Conservation (phyloP, 2,113 vertebrate species). For the Menura novaehollandiae region DNA sequence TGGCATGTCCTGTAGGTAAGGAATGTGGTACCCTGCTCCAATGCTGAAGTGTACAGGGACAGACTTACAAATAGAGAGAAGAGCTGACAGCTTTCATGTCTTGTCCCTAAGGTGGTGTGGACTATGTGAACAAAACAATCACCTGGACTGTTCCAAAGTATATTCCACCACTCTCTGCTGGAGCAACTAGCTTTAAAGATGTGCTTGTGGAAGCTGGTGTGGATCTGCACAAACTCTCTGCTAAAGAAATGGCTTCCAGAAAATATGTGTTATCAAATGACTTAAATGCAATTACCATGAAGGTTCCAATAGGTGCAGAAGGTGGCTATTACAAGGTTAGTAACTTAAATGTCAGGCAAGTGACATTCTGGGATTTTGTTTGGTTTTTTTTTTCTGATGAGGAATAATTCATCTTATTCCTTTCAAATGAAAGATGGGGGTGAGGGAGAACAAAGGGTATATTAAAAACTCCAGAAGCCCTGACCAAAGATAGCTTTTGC, state of each 20-base stretch:
- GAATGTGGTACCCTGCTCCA: neutral
- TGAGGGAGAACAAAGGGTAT: neutral
- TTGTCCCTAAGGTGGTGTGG: slow-evolving; percentile 68
- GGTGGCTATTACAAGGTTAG: slow-evolving; percentile 82
- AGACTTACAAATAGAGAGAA: neutral
- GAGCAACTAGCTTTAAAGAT: slow-evolving; percentile 20
- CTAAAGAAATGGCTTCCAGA: slow-evolving; percentile 56
- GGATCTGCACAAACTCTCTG: slow-evolving; percentile 67
- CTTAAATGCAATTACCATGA: slow-evolving; percentile 41
- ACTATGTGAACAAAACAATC: slow-evolving; percentile 59
- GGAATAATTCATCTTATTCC: neutral
- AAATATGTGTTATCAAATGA: slow-evolving; percentile 60
- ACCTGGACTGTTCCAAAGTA: slow-evolving; percentile 78
- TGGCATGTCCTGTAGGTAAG: slow-evolving; percentile 71
- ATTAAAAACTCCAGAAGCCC: neutral
- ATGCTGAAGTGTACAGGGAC: neutral
- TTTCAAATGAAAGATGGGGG: neutral
- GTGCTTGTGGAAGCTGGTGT: slow-evolving; percentile 73
- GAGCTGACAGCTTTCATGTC: neutral
- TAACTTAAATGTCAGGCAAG: fast-evolving
- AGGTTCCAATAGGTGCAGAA: slow-evolving; percentile 76
- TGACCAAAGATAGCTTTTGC: neutral
- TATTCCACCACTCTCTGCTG: slow-evolving; percentile 64
- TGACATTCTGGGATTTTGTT: neutral
- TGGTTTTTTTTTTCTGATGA: neutral